A percentile compares a stretch with the other conserved stretches of the same genome.
phyloP scores from a whole-genome alignment of 2,113 vertebrate genomes.

The Campylomormyrus tamandua region DNA sequence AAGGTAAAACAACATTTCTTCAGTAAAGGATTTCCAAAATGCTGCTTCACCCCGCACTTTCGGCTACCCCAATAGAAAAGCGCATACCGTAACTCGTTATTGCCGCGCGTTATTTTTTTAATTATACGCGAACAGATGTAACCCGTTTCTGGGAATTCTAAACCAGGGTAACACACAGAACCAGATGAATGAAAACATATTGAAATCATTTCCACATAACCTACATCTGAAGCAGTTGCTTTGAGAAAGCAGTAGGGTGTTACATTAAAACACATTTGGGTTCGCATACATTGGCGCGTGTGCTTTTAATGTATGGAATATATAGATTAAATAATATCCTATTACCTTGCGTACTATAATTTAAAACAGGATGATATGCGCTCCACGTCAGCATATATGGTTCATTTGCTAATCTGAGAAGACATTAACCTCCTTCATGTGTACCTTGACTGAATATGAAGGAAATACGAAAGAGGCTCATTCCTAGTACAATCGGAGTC shows the following conservation, averaged over 20 bases:
- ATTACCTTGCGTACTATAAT: not conserved
- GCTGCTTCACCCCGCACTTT: not conserved
- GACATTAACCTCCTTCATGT: not conserved
- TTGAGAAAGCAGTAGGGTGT: not conserved
- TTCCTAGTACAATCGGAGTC: conserved; percentile 22
- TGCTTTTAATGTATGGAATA: not conserved
- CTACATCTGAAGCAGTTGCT: not conserved
- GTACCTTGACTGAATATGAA: conserved; percentile 15
- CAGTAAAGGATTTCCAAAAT: not conserved
- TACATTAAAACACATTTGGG: not conserved
- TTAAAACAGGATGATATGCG: not conserved
- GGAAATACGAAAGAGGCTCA: conserved; percentile 13
- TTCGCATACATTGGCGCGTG: not conserved
- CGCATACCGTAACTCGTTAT: not conserved
- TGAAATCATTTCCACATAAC: not conserved
- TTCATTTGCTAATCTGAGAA: not conserved
- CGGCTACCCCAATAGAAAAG: not conserved
- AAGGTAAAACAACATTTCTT: not conserved
- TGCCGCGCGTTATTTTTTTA: not conserved
- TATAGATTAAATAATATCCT: not conserved
- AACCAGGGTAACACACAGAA: not conserved
- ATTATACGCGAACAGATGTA: not conserved
- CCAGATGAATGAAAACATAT: not conserved
- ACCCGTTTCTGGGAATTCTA: not conserved
- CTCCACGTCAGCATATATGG: not conserved